phyloP scores from a whole-genome alignment of 2,113 vertebrate species.

The Sakesphorus luctuosus region DNA sequence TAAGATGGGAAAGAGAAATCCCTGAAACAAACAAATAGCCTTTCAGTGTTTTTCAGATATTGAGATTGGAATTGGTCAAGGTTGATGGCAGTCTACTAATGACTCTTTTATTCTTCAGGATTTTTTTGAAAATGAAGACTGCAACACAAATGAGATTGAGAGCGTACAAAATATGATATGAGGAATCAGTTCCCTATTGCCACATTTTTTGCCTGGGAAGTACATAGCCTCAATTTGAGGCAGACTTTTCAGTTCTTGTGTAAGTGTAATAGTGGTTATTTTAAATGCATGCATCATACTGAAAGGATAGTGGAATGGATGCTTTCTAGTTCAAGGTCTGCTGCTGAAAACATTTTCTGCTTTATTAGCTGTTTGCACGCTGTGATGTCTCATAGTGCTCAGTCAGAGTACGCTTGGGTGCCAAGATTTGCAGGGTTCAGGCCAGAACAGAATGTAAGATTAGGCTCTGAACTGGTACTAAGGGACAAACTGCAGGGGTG shows the following conservation, averaged over 20 bases:
- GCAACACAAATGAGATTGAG: neutral
- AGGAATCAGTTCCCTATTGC: conserved; percentile 21
- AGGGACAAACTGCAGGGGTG: neutral
- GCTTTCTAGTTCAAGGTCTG: conserved; percentile 50
- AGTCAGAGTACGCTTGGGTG: neutral
- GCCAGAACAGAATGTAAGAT: conserved; percentile 29
- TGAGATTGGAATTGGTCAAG: neutral
- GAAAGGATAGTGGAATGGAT: conserved; percentile 23
- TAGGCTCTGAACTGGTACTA: neutral
- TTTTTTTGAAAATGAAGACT: conserved; percentile 21
- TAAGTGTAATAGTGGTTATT: conserved; percentile 20
- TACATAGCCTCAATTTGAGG: neutral
- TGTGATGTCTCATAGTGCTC: neutral
- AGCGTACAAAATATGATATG: neutral
- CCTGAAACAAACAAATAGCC: neutral
- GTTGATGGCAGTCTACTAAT: neutral
- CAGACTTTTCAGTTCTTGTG: neutral
- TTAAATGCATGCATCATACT: conserved; percentile 25
- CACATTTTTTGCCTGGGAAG: conserved; percentile 26
- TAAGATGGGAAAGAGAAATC: neutral
- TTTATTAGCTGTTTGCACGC: conserved; percentile 26
- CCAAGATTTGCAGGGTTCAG: conserved; percentile 3
- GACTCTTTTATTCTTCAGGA: neutral
- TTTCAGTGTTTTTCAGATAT: neutral
- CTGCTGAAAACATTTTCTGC: conserved; percentile 47